Conservation (phyloP, 2,888 invertebrate species). For the Tethea ocularis region DNA sequence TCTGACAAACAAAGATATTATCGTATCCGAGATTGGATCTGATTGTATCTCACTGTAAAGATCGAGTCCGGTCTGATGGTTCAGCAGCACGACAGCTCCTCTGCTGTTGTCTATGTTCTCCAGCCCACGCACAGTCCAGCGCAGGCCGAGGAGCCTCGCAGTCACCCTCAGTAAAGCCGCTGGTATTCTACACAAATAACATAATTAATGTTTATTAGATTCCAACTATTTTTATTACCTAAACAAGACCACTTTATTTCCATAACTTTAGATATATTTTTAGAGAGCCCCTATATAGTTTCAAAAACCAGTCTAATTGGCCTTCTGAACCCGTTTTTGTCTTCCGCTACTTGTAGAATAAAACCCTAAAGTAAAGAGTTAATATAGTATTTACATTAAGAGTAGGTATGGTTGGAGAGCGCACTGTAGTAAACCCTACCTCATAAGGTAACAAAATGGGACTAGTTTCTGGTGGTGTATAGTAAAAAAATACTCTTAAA, state of each 20-base stretch:
- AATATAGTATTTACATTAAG: too few relatives aligned
- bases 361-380: too few relatives aligned
- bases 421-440: too few relatives aligned
- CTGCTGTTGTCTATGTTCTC: slow-evolving; percentile 89
- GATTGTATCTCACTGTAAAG: slow-evolving; percentile 85
- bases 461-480: too few relatives aligned
- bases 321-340: not conserved
- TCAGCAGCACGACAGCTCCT: slow-evolving; percentile 92
- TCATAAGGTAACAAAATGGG: too few relatives aligned
- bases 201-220: not conserved
- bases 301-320: not conserved
- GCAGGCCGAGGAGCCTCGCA: slow-evolving; percentile 86
- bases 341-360: not conserved
- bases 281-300: not conserved
- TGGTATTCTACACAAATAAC: slow-evolving; percentile 85
- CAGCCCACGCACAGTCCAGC: slow-evolving; percentile 88
- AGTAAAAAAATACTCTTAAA: too few relatives aligned
- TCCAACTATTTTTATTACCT: too few relatives aligned
- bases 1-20: too few relatives aligned
- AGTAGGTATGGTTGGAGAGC: too few relatives aligned
- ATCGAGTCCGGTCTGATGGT: slow-evolving; percentile 95
- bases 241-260: not conserved
- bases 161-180: slow-evolving; percentile 85
- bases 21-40: too few relatives aligned
- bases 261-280: not conserved